Evolutionary conservation across 2,797 vertebrate genomes (phyloP).

Genomic region (Rhinoraja longicauda): DNA sequence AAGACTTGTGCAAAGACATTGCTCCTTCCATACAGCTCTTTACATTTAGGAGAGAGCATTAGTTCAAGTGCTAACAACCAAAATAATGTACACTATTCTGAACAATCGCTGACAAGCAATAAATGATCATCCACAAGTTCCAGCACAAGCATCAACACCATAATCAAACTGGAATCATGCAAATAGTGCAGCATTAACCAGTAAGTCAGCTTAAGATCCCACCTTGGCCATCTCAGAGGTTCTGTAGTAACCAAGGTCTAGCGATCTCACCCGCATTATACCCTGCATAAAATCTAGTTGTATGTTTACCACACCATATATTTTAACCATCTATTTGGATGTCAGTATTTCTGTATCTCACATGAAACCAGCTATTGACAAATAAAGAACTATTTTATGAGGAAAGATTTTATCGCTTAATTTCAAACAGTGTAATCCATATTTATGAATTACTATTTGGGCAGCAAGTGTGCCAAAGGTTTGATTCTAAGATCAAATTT

Average conservation of each 20-base stretch:
- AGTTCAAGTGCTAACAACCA: neutral
- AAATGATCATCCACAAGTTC: neutral
- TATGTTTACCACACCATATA: neutral
- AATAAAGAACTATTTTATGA: neutral
- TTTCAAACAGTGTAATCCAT: neutral
- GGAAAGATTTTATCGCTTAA: neutral
- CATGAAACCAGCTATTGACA: neutral
- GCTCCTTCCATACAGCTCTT: neutral
- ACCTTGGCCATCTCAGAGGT: neutral
- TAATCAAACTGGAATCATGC: neutral
- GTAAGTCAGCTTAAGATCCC: neutral
- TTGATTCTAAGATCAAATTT: neutral
- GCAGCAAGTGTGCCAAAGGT: neutral
- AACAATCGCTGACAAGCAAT: neutral
- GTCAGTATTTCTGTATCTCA: neutral
- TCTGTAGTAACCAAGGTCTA: neutral
- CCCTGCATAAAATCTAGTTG: neutral
- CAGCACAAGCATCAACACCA: neutral
- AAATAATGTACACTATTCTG: neutral
- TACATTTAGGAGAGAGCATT: neutral
- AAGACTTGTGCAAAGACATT: neutral
- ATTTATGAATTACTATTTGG: neutral
- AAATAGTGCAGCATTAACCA: neutral
- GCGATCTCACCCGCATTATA: neutral
- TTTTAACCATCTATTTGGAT: neutral